Evolutionary conservation across 2,888 invertebrate species (phyloP).

Genomic region (Anarsia innoxiella): DNA sequence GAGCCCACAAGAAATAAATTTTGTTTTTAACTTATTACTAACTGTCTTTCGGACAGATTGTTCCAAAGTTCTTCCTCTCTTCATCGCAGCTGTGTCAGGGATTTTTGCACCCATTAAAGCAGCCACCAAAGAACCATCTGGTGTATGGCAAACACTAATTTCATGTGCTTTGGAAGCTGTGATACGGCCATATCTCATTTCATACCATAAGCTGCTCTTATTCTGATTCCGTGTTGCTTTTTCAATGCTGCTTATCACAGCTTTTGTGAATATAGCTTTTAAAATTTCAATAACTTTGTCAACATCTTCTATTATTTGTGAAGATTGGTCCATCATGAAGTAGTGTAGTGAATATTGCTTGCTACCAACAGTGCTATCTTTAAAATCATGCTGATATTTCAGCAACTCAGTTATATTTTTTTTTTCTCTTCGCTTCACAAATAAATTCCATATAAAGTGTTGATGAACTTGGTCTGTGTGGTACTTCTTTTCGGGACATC

Average conservation of each 20-base stretch:
- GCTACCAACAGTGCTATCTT: no score
- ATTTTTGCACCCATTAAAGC: constrained; percentile 16
- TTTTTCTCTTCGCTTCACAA: constrained; percentile 20
- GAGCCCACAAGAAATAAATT: not conserved
- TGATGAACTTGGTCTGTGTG: constrained; percentile 17
- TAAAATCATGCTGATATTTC: constrained; percentile 15
- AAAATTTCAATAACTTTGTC: constrained; percentile 18
- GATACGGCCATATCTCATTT: constrained; percentile 23
- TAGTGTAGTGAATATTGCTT: not conserved
- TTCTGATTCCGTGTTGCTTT: constrained; percentile 15
- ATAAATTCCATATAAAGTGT: constrained; percentile 20
- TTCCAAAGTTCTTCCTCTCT: constrained; percentile 15
- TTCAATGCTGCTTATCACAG: constrained; percentile 12
- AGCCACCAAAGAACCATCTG: constrained; percentile 16
- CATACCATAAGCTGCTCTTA: constrained; percentile 22
- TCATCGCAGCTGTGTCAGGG: constrained; percentile 17
- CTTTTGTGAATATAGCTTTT: constrained; percentile 13
- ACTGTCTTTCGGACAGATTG: constrained; percentile 2
- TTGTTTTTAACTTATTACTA: not conserved
- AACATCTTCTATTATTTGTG: constrained; percentile 18
- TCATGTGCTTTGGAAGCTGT: constrained; percentile 17
- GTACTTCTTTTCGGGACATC: constrained; percentile 20
- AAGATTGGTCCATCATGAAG: no score
- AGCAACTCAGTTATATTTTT: constrained; percentile 21
- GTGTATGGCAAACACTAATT: constrained; percentile 14